Conservation (phyloP, 2,113 vertebrate species). For the Neotragus pygmaeus region DNA sequence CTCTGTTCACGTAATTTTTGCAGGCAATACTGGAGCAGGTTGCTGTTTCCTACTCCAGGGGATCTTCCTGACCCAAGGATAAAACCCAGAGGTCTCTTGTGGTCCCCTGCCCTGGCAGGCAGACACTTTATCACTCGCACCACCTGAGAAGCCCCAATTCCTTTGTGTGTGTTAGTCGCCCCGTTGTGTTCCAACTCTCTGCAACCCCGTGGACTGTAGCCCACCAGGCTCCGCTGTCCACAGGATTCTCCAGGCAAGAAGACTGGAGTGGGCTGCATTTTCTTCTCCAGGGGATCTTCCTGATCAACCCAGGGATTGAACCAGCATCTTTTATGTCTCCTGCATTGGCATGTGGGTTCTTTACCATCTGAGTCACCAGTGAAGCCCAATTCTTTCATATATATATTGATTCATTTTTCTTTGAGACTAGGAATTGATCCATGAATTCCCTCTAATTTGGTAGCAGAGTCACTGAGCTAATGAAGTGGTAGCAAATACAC, state of each 20-base stretch:
- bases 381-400: neutral
- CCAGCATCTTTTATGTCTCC: neutral
- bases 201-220: neutral
- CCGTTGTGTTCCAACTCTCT: neutral
- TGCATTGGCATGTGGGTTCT: neutral
- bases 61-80: neutral
- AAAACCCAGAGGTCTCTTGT: neutral
- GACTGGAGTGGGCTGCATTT: neutral
- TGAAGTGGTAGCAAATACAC: neutral
- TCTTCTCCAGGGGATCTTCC: neutral
- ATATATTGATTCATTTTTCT: neutral
- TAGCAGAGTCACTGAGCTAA: neutral
- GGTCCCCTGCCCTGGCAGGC: neutral
- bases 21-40: neutral
- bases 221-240: rapidly evolving
- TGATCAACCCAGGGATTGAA: rapidly evolving
- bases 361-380: neutral
- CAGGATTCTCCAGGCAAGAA: neutral
- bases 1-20: neutral
- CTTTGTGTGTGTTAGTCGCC: neutral
- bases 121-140: neutral
- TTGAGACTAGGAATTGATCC: neutral
- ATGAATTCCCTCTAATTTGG: neutral
- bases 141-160: neutral
- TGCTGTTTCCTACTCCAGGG: neutral